Evolutionary conservation across 2,113 vertebrate genomes (phyloP).

Genomic region (Puntigrus tetrazona): DNA sequence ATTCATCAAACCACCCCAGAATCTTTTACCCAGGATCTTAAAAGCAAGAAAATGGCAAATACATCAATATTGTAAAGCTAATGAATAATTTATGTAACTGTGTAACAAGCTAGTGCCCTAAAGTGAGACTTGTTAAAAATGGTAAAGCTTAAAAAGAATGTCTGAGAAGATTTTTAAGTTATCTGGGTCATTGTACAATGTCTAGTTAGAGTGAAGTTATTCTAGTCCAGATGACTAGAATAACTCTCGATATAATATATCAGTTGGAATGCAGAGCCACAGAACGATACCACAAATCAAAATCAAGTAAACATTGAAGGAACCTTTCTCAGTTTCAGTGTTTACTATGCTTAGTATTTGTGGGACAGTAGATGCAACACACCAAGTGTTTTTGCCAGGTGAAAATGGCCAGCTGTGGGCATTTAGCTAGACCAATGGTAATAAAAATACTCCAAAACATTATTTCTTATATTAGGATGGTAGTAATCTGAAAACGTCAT

Average conservation of each 20-base stretch:
- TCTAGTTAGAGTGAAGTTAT: neutral
- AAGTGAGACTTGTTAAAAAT: slow-evolving; percentile 7
- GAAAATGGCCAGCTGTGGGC: neutral
- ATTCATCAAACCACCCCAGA: slow-evolving; percentile 25
- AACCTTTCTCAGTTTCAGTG: neutral
- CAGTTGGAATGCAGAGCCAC: neutral
- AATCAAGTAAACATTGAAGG: neutral
- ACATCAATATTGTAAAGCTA: slow-evolving; percentile 19
- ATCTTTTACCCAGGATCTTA: slow-evolving; percentile 4
- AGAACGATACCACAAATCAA: neutral
- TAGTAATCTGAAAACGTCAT: neutral
- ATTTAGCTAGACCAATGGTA: neutral
- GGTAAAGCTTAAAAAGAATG: slow-evolving; percentile 10
- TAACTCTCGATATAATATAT: slow-evolving; percentile 15
- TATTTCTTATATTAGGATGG: neutral
- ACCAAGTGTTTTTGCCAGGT: neutral
- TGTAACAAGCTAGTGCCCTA: slow-evolving; percentile 23
- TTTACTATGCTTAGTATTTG: neutral
- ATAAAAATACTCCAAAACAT: neutral
- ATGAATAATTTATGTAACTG: slow-evolving; percentile 11
- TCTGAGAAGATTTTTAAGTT: neutral
- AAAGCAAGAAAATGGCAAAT: slow-evolving; percentile 38
- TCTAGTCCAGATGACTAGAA: neutral
- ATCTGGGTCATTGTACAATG: neutral
- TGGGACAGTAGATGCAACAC: neutral